Conservation (phyloP, 2,888 invertebrate genomes). For the Ophonus ardosiacus region DNA sequence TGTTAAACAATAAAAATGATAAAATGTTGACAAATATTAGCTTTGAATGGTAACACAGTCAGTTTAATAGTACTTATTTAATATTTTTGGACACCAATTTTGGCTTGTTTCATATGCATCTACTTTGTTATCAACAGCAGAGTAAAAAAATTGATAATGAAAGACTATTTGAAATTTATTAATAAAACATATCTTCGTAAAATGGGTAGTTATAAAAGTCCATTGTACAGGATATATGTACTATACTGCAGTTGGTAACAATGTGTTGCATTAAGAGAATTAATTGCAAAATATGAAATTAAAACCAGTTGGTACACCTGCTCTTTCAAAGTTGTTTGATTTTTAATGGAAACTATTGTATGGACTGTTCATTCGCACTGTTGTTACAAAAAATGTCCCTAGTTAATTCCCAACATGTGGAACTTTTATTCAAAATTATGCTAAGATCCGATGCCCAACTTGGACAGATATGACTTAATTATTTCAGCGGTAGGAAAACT, state of each 20-base stretch:
- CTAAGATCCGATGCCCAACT: constrained; percentile 41
- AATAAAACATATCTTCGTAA: constrained; percentile 11
- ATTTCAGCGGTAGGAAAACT: constrained; percentile 52
- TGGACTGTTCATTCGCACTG: constrained; percentile 16
- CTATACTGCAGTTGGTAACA: constrained; percentile 49
- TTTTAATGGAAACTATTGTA: constrained; percentile 45
- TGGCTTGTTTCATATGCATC: constrained; percentile 42
- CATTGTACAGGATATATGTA: constrained; percentile 40
- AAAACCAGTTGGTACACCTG: constrained; percentile 52
- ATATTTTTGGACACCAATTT: constrained; percentile 61
- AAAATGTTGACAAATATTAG: constrained; percentile 43
- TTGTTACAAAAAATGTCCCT: constrained; percentile 42
- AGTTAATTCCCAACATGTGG: constrained; percentile 23
- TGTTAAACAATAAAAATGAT: constrained; percentile 30
- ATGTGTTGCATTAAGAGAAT: constrained; percentile 51
- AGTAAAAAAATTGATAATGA: neutral
- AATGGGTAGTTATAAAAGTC: constrained; percentile 42
- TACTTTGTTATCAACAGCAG: constrained; percentile 23
- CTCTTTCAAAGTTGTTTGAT: constrained; percentile 41
- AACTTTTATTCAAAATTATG: constrained; percentile 37
- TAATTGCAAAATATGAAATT: constrained; percentile 52
- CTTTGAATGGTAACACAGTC: constrained; percentile 54
- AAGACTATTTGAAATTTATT: constrained; percentile 13
- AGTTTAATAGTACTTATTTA: constrained; percentile 55
- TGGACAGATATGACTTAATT: constrained; percentile 60